Conservation (phyloP, 2,888 invertebrate genomes). For the Leuctra nigra region DNA sequence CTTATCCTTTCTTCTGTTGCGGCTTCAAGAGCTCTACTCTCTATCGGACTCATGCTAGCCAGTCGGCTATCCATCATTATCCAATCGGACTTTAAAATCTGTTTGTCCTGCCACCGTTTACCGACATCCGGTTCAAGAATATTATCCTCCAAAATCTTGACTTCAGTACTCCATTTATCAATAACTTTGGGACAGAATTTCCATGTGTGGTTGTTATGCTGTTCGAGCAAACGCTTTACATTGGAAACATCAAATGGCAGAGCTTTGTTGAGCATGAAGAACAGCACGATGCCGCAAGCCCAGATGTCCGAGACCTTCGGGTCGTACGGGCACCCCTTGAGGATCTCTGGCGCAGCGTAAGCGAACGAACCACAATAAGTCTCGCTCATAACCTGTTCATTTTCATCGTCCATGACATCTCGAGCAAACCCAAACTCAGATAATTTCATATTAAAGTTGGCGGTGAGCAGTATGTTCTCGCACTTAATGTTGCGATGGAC, state of each 20-base stretch:
- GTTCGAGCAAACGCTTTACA: conserved; percentile 61
- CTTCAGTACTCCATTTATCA: conserved; percentile 43
- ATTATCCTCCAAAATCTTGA: conserved; percentile 52
- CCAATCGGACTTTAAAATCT: conserved; percentile 49
- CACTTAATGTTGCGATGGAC: no score
- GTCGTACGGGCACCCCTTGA: conserved; percentile 62
- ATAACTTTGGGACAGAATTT: conserved; percentile 59
- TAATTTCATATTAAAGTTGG: no score
- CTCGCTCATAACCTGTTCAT: conserved; percentile 53
- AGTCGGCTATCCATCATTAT: conserved; percentile 51
- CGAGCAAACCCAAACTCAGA: no score
- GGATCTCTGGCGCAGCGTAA: conserved; percentile 81
- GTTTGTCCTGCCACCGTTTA: conserved; percentile 50
- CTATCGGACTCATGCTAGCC: background rate
- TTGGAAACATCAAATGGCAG: conserved; percentile 78
- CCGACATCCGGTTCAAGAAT: conserved; percentile 64
- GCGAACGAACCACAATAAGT: conserved; percentile 85
- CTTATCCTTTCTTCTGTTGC: conserved; percentile 46
- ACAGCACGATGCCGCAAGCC: conserved; percentile 73
- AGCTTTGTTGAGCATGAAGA: conserved; percentile 75
- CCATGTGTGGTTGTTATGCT: conserved; percentile 59
- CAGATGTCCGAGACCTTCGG: conserved; percentile 71
- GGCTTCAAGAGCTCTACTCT: conserved; percentile 45
- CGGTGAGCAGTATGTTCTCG: no score
- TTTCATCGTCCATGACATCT: conserved; percentile 40